Evolutionary conservation across 2,888 invertebrate species (phyloP).

Genomic region (Hybos culiciformis): DNA sequence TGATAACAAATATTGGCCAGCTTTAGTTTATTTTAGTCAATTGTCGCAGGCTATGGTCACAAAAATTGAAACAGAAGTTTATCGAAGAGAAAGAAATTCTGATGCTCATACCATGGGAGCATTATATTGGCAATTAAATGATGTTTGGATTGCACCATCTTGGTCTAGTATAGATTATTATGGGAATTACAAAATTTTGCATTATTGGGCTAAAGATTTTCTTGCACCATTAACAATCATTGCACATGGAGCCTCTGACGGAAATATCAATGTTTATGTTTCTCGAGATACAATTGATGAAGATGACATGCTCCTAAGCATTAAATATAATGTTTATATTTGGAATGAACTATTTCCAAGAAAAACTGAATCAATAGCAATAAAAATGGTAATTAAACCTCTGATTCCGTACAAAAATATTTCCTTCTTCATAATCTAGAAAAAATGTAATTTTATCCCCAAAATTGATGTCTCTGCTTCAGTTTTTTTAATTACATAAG

Average conservation of each 20-base stretch:
- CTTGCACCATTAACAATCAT: slow-evolving; percentile 64
- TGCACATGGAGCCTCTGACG: slow-evolving; percentile 38
- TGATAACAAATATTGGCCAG: slow-evolving; percentile 44
- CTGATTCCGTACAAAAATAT: no score
- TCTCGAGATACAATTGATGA: slow-evolving; percentile 47
- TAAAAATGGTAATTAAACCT: slow-evolving; percentile 13
- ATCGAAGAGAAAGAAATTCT: slow-evolving; percentile 43
- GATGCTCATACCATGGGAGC: slow-evolving; percentile 75
- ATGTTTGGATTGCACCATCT: slow-evolving; percentile 94
- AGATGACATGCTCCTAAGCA: slow-evolving; percentile 34
- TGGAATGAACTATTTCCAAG: slow-evolving; percentile 40
- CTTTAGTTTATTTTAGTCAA: slow-evolving; percentile 75
- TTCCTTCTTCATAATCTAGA: neutral
- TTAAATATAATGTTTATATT: slow-evolving; percentile 44
- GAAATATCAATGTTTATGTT: slow-evolving; percentile 45
- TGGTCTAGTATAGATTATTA: slow-evolving; percentile 75
- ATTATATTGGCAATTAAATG: slow-evolving; percentile 95
- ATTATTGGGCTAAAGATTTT: slow-evolving; percentile 77
- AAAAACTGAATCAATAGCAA: slow-evolving; percentile 24
- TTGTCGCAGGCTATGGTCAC: slow-evolving; percentile 80
- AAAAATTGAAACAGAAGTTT: slow-evolving; percentile 72
- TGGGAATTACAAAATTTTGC: slow-evolving; percentile 42
- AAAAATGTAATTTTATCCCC: neutral
- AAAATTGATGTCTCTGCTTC: neutral
- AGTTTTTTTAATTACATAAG: neutral